Base-by-base conservation (phyloP, 2,888 invertebrate species). In the Laspeyria flexula region DNA sequence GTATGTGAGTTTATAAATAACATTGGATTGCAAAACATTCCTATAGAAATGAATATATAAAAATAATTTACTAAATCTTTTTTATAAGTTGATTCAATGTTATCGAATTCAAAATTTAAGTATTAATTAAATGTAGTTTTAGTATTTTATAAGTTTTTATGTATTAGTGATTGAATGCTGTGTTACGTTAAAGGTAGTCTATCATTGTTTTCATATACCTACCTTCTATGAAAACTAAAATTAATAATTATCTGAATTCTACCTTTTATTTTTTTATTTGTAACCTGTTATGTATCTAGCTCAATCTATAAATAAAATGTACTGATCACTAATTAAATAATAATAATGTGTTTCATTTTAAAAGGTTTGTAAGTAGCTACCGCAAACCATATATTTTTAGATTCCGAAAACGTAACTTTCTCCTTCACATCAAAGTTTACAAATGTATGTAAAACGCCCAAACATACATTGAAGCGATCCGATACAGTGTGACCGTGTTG, bases 161-260 rank as follows among this genome's bases (percentile, higher is more conserved):
- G 53, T 59, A 69, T 75, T 76, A 75, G 82, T 86, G 82, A 84
- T 84, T 76, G 79, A 81, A 78, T 79, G 81, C 85, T 85, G 86
- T 85, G 85, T 84, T 85, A 82, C 68, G 70, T 74, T 77, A 74
- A 71, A 57, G 71, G 51, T 71, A 75, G 69, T 71, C 66, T 73
- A 71, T 73, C 69, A 66, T 74, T 72, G 56, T 75, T 75, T 69
- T 65, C 65, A 57, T 52, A 52, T 45, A 63, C 60, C 65, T 61
- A 60, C 49, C 55, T 46, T 60, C 50, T 38, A 34, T 57, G 41
- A 53, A 57, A 64, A 49, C 51, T 49, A 52, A 44, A 46, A 55
- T 56, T 57, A 60, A 46, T 57, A 47, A 16, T 41, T 33, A 25
- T 42, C 11, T 39, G 27, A 43, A 43, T 55, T 43, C 12, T 49